Conservation (phyloP, 2,797 vertebrate genomes). For the Carapus acus region DNA sequence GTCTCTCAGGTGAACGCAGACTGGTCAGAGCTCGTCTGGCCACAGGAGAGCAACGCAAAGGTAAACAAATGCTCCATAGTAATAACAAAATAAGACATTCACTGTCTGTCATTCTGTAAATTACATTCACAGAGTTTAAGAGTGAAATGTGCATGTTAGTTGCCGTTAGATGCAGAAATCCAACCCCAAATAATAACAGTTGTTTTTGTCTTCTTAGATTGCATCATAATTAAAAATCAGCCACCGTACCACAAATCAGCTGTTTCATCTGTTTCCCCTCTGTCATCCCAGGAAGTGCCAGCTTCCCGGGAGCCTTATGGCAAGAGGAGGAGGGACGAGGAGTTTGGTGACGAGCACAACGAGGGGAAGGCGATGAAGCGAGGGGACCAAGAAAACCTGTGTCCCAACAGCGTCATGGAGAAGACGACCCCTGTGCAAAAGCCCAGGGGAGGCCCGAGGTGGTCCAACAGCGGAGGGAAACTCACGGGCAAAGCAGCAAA, state of each 20-base stretch:
- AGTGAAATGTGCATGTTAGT: too few relatives aligned
- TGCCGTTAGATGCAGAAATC: too few relatives aligned
- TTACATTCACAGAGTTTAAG: too few relatives aligned
- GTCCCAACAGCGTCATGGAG: slow-evolving; percentile 52
- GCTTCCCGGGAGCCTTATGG: slow-evolving; percentile 40
- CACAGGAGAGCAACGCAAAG: slow-evolving; percentile 63
- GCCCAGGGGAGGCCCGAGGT: slow-evolving; percentile 49
- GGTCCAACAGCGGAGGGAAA: slow-evolving; percentile 38
- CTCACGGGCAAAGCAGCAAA: slow-evolving; percentile 34
- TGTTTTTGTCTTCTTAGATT: too few relatives aligned
- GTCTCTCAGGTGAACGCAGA: slow-evolving; percentile 50
- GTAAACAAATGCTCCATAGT: slow-evolving; percentile 26
- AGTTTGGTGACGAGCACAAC: slow-evolving; percentile 14
- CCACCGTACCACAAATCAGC: too few relatives aligned
- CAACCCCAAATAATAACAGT: too few relatives aligned
- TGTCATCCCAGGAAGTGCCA: slow-evolving; percentile 39
- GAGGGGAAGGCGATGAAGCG: slow-evolving; percentile 16
- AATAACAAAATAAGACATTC: too few relatives aligned
- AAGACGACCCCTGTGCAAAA: slow-evolving; percentile 60
- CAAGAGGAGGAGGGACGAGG: slow-evolving; percentile 64
- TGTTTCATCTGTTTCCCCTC: neutral
- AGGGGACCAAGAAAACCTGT: slow-evolving; percentile 64
- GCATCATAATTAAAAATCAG: too few relatives aligned
- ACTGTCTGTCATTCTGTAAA: too few relatives aligned
- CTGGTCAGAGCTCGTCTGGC: slow-evolving; percentile 45